These are phyloP conservation scores for Eidolon dupreanum DNA, from an alignment of 2,797 vertebrate species.

Conservation along the genomic window DNA sequence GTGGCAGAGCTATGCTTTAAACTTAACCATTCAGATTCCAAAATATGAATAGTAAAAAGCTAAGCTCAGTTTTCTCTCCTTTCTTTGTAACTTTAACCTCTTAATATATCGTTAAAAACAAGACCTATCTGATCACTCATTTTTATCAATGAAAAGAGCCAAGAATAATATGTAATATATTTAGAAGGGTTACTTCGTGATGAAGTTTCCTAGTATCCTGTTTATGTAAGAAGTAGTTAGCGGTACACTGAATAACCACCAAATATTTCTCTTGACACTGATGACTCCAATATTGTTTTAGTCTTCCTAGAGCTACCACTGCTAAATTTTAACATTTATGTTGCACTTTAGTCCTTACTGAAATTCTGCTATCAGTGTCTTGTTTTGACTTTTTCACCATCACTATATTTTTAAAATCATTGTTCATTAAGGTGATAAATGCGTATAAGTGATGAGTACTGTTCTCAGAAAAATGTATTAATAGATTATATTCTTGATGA, in stretches of 20 bases:
- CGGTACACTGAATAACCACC: background rate
- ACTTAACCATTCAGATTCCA: background rate
- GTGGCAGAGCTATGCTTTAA: background rate
- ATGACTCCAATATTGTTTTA: background rate
- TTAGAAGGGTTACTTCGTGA: background rate
- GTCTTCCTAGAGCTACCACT: background rate
- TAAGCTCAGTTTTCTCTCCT: background rate
- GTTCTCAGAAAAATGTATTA: background rate
- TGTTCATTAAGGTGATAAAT: background rate
- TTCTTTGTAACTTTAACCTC: constrained; percentile 10
- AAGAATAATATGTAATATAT: background rate
- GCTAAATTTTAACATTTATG: background rate
- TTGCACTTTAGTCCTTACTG: background rate
- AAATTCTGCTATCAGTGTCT: background rate
- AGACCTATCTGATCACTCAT: background rate
- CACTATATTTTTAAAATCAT: background rate
- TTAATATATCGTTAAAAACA: background rate
- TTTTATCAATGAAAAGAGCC: background rate
- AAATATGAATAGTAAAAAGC: background rate
- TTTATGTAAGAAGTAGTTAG: background rate
- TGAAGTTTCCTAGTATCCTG: background rate
- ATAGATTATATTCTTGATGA: background rate
- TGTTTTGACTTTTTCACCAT: constrained; percentile 5
- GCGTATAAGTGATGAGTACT: background rate
- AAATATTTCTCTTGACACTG: background rate